phyloP scores from a whole-genome alignment of 2,113 vertebrate genomes.

The Cheilinus undulatus region DNA sequence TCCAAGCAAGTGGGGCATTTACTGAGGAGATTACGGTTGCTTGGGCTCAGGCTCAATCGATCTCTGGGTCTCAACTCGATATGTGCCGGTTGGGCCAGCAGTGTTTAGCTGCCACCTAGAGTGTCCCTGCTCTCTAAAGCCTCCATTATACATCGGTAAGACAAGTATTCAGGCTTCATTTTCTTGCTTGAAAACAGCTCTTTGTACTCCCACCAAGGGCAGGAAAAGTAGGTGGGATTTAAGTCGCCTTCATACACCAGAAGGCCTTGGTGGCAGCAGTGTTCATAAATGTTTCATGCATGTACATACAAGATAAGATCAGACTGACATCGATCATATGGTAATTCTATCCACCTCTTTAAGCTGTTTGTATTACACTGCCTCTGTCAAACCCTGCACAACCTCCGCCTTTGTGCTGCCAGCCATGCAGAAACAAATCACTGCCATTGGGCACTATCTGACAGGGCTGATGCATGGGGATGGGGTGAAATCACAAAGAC shows the following conservation, averaged over 20 bases:
- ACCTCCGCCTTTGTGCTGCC: slow-evolving; percentile 46
- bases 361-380: slow-evolving; percentile 40
- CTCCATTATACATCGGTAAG: slow-evolving; percentile 15
- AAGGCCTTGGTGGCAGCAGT: slow-evolving; percentile 17
- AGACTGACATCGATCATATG: slow-evolving; percentile 55
- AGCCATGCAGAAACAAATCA: slow-evolving; percentile 68
- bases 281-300: slow-evolving; percentile 47
- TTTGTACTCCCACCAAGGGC: slow-evolving; percentile 17
- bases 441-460: slow-evolving; percentile 63
- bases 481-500: slow-evolving; percentile 65
- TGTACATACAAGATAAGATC: slow-evolving; percentile 37
- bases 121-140: slow-evolving; percentile 34
- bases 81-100: slow-evolving; percentile 31
- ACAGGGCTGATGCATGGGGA: slow-evolving; percentile 54
- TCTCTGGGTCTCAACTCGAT: slow-evolving; percentile 59
- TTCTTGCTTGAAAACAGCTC: slow-evolving; percentile 29
- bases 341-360: slow-evolving; percentile 60
- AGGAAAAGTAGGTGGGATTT: slow-evolving; percentile 2
- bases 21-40: slow-evolving; percentile 70
- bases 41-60: slow-evolving; percentile 58
- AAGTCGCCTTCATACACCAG: slow-evolving; percentile 12
- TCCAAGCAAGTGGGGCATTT: slow-evolving; percentile 56
- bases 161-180: slow-evolving; percentile 32
- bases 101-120: slow-evolving; percentile 48
- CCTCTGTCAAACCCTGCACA: slow-evolving; percentile 50